A percentile compares a stretch with the other conserved stretches of the same genome.
Conservation (phyloP, 2,797 vertebrate genomes). For the Sparidentex hasta region DNA sequence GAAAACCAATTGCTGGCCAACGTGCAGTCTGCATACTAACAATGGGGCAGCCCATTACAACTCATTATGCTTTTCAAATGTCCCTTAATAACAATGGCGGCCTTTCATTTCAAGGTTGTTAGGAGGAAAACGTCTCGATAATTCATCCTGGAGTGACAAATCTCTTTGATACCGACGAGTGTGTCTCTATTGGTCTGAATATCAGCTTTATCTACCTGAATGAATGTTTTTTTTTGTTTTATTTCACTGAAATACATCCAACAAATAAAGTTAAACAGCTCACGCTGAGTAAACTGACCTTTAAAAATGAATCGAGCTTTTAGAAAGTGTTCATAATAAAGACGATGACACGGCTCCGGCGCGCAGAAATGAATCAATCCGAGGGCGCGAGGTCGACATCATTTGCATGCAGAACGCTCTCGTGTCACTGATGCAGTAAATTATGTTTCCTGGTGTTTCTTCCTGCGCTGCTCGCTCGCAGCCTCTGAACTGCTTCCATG, state of each 20-base stretch:
- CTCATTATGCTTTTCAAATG: conserved; percentile 66
- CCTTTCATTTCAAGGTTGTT: conserved; percentile 80
- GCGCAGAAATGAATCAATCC: conserved; percentile 31
- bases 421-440: conserved; percentile 29
- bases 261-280: conserved; percentile 33
- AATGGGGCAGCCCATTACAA: conserved; percentile 53
- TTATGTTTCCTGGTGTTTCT: conserved; percentile 25
- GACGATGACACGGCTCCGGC: background rate
- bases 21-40: conserved; percentile 63
- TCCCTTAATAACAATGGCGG: conserved; percentile 67
- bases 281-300: conserved; percentile 10
- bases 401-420: conserved; percentile 47
- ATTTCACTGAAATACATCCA: background rate
- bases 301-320: background rate
- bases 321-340: background rate
- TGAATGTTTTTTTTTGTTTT: background rate
- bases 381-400: conserved; percentile 3
- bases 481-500: background rate
- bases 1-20: conserved; percentile 40
- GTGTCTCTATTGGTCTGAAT: background rate
- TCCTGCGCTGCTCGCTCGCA: background rate
- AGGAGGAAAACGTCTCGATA: conserved; percentile 46
- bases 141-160: conserved; percentile 48
- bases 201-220: conserved; percentile 16
- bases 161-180: conserved; percentile 23